Evolutionary conservation across 2,888 invertebrate species (phyloP), one percentile per base, ranked within the genome.

Genomic region (Drosophila atroscutellata): DNA sequence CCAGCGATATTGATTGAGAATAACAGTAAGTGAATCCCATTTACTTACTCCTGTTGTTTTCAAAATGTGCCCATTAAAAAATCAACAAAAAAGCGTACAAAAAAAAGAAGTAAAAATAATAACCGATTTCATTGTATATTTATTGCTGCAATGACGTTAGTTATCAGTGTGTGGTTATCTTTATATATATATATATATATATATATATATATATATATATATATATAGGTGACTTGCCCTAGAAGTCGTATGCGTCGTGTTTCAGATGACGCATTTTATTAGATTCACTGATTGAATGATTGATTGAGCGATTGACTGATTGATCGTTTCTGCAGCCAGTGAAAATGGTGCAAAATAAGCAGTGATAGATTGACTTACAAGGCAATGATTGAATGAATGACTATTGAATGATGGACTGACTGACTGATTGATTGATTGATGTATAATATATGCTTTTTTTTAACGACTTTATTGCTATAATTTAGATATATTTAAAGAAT

Each of bases 21-120:
- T 13, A 77, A 88, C 84, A 86, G 84, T 84, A 67, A 79, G 84
- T 55, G 11, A 1, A 32, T 32, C 30, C 30, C 30, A 9, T 9
- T 9, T 9, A 30, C 3, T 7, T 0, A 2, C 5, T 4, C 3
- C 2, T 5, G 1, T 34, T 45, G 20, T 45, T 20, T 20, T 7
- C 42, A 8, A 28, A 62, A 8, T 24, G 34, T 20, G 32, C 3
- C 18, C 1, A n/a, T 49, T 28, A 3, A 49, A 51, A n/a, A 15
- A 32, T 20, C 4, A 36, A 26, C 3, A 24, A 18, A 36, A 26
- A 28, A 57, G 62, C 26, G 20, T 34, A 55, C 42, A 42, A 24
- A 55, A 26, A 24, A 7, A 13, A 18, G 1, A 15, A 28, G 13
- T 4, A 5, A n/a, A 15, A 42, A n/a, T 11, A n/a, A n/a, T n/a